Percentiles rank a stretch among this genome's conserved stretches.
phyloP scores from a whole-genome alignment of 2,888 invertebrate species.

The Pelosia muscerda region DNA sequence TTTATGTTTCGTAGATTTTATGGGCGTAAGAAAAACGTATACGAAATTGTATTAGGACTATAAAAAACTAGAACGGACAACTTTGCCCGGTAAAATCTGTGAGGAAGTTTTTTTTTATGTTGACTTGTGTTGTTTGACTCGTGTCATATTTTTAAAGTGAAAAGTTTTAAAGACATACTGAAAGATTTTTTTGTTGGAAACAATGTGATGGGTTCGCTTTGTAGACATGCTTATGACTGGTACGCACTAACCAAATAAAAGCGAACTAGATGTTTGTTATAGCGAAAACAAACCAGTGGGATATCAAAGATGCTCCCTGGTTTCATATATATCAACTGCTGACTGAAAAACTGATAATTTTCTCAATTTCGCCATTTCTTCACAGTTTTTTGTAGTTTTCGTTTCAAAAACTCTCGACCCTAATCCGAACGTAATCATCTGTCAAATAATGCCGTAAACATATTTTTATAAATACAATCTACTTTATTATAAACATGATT shows the following conservation, averaged over 20 bases:
- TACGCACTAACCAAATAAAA: neutral
- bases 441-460: too few species aligned
- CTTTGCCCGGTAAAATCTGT: slow-evolving; percentile 10
- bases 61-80: slow-evolving; percentile 33
- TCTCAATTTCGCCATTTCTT: too few species aligned
- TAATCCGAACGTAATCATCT: too few species aligned
- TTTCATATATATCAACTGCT: too few species aligned
- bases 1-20: slow-evolving; percentile 55
- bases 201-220: neutral
- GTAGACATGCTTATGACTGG: neutral
- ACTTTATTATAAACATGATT: too few species aligned
- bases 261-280: neutral
- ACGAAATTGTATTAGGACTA: slow-evolving; percentile 34
- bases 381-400: too few species aligned
- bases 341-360: too few species aligned
- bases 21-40: slow-evolving; percentile 44
- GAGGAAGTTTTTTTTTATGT: slow-evolving; percentile 13
- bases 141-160: neutral
- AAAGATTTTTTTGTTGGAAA: neutral
- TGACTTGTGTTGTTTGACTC: neutral
- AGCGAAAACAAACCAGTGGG: neutral
- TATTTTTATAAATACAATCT: too few species aligned
- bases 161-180: neutral
- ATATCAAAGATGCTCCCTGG: neutral
- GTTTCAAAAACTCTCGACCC: too few species aligned